Base-by-base conservation (phyloP, 2,888 invertebrate species). In the Mimachlamys varia region DNA sequence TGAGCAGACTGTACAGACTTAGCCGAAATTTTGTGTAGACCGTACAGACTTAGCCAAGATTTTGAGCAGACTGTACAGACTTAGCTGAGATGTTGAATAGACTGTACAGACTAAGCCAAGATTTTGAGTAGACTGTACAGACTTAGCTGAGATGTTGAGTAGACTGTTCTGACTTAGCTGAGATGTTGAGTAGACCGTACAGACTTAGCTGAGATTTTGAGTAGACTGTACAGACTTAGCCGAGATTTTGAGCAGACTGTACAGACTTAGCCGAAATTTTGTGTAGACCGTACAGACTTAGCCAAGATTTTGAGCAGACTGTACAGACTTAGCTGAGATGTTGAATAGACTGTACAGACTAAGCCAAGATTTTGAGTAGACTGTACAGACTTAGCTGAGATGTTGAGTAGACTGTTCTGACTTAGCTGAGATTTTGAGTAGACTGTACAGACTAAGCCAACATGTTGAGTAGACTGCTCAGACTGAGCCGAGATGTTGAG, bases 351-450 rank as follows among this genome's bases (percentile, higher is more conserved):
- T 58, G 58, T 58, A 22, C 58, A 58, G 58, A 58, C 58, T 58
- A 1, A 58, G 58, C 15, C n/a, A n/a, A 58, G 58, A 2, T 58
- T 22, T 58, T 53, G 1, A 53, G 53, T 53, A 7, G 58, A 10
- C n/a, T 58, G 58, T 58, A 58, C 58, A 58, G 58, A 58, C 58
- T n/a, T 58, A 58, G 58, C 19, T 58, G n/a, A n/a, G n/a, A n/a
- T n/a, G 58, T 58, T 22, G 13, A 58, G 58, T 58, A 22, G 58
- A 10, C 58, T 58, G 58, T 58, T 19, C 19, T n/a, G 58, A 58
- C 58, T 58, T 58, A 58, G 58, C 19, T 58, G 58, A 58, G 58
- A 2, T 58, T 22, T 58, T 19, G 13, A 58, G 58, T 58, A 7
- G 58, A 10, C 58, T 58, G 58, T 58, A 58, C 58, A 58, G 58